Evolutionary conservation across 2,797 vertebrate genomes (phyloP), one percentile per base, ranked within the genome.

Genomic region (Acomys russatus): DNA sequence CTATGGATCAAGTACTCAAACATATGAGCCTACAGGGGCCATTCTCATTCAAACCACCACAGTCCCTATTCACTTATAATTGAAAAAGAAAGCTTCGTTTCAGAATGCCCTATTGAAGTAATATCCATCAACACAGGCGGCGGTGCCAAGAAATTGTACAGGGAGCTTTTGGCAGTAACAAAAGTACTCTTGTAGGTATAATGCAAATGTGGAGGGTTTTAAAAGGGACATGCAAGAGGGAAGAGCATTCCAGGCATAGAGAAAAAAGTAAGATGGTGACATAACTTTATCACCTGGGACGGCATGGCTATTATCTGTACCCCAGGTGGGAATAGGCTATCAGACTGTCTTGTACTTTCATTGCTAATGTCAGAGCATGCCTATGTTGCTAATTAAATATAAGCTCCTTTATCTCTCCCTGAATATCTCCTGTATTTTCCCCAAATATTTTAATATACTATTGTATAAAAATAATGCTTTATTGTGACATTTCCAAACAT

Each of bases 321-420:
- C 9, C 63, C 4, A 51, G 49, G 3, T 28, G 6, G 15, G 61
- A 51, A 33, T n/a, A 1, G 17, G 15, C n/a, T 1, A 44, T 8
- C 6, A 0, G 20, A 3, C 28, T 1, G 25, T 28, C 70, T 35
- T 1, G 2, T 25, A n/a, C 7, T 15, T 8, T 1, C 2, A 30
- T 1, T 6, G 33, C 68, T 35, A 74, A 77, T 20, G 38, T 7
- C 59, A 68, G 30, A 9, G 20, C 15, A 33, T 51, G 44, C 35
- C 0, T 4, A 6, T 0, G 33, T n/a, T n/a, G 54, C 54, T 80
- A 56, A 80, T 59, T 80, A 56, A 59, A 56, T 59, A 6, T 59
- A 59, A 12, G 2, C 15, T 51, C 23, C 1, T 12, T 73, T 49
- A 25, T 30, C 4, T 17, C 28, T 64, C 54, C 63, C 44, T 51